Base-by-base conservation (phyloP, 2,113 vertebrate species). In the Lampris megalopsis region DNA sequence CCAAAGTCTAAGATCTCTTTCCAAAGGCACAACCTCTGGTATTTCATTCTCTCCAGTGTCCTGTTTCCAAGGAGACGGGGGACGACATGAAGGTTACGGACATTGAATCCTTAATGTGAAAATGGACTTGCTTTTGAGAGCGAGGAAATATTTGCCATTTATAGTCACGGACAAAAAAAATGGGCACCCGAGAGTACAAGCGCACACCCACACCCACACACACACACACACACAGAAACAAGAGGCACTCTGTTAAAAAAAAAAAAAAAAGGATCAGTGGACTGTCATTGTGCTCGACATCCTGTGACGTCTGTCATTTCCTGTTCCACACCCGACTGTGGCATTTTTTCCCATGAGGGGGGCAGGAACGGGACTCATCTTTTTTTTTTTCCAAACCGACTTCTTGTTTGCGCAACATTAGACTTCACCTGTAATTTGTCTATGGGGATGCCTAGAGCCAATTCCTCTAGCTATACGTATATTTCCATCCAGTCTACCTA, bases 251-350 rank as follows among this genome's bases (percentile, higher is more conserved):
- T 79, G 77, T 73, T 24, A 24, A 24, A 74, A 70, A 89, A 76
- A 24, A 74, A 70, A 89, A 76, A 59, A 90, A 88, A 82, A 86
- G 86, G 76, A 92, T 90, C 79, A 87, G 84, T 77, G 79, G 87
- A 67, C 72, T 57, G 71, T 85, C 88, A 92, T 93, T 92, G 92
- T 93, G 87, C 86, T 80, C 67, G 9, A 71, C 86, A 89, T 93
- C 90, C 91, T 88, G 61, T 76, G 80, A 79, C n/a, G 43, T 70
- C 61, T 84, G 88, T 86, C 88, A 89, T 82, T 88, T 92, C 90
- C 90, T 92, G 84, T 72, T 70, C 53, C 57, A 67, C 73, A 65
- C 85, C 24, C 70, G 77, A 79, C 66, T 54, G 67, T 54, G 52
- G 45, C 6, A n/a, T 59, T 57, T 71, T 90, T 89, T 88, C 86